Evolutionary conservation across 2,888 invertebrate genomes (phyloP), one percentile per base, ranked within the genome.

Genomic region (Drosophila cognata): DNA sequence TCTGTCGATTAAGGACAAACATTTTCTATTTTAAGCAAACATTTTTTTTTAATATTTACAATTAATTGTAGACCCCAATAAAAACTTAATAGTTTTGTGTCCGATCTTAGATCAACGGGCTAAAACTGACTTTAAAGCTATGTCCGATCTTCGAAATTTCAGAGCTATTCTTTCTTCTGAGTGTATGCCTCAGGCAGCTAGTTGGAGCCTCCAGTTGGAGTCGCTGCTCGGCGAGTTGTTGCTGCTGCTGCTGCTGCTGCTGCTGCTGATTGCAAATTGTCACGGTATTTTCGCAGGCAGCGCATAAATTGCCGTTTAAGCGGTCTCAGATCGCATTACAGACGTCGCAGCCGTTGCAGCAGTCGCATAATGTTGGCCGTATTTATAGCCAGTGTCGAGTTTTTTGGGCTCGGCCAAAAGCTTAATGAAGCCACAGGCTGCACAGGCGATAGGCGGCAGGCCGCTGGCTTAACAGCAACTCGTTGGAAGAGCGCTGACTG

Each of bases 281-380:
- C 89, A 90, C 86, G 84, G 89, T 85, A 86, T 88, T 86, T 88
- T 81, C 61, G 82, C 89, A 68, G 84, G 87, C 81, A 82, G 86
- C 90, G 81, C 89, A 90, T 89, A 88, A 89, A 90, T 88, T 86
- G 83, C 74, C 80, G 85, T 86, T 88, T 84, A 88, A 88, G 81
- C 81, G 76, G 52, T 60, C 56, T 21, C 68, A 76, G 72, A 78
- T 84, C 75, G 79, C 71, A 82, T 84, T 81, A 74, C 85, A 71
- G 72, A 69, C 67, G 46, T 59, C 59, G 64, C 46, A 29, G 43
- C 6, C 38, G 50, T 43, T 43, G 31, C 51, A 29, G 51, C 46
- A 41, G 53, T 70, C 68, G 36, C 71, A 71, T 71, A 71, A 67
- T 71, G 67, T 74, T 70, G 81, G 67, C 68, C 56, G 74, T 81